Evolutionary conservation across 2,797 vertebrate genomes (phyloP).

Genomic region (Cygnus olor): DNA sequence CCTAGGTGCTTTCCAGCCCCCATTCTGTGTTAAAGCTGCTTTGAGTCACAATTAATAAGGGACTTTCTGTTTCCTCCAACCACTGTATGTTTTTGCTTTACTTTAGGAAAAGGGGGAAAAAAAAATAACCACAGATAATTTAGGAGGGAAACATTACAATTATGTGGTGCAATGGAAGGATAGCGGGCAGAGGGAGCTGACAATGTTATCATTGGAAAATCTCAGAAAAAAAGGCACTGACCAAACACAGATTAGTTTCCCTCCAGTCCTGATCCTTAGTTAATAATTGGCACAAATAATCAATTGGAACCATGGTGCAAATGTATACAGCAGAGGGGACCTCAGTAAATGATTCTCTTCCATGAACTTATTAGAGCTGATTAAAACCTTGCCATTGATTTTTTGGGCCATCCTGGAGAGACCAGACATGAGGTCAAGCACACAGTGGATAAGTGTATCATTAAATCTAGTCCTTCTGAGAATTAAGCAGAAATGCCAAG

Average conservation of each 20-base stretch:
- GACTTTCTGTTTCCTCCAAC: background rate
- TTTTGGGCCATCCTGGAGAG: background rate
- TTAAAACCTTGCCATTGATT: conserved; percentile 49
- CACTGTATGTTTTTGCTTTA: background rate
- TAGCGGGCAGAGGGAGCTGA: background rate
- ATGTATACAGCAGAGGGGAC: background rate
- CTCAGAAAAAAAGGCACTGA: conserved; percentile 10
- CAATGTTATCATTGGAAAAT: conserved; percentile 36
- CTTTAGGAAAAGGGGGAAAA: background rate
- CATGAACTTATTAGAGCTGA: conserved; percentile 6
- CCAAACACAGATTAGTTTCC: conserved; percentile 21
- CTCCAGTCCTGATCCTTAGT: background rate
- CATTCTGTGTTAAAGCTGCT: background rate
- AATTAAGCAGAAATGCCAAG: conserved; percentile 16
- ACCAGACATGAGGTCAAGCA: conserved; percentile 25
- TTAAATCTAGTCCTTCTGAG: conserved; percentile 17
- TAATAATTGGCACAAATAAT: conserved; percentile 56
- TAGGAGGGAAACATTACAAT: conserved; percentile 34
- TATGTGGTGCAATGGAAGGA: conserved; percentile 3
- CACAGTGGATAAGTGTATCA: background rate
- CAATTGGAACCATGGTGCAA: background rate
- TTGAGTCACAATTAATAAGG: background rate
- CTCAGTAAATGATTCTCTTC: background rate
- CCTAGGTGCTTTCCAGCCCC: background rate
- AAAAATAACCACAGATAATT: background rate